Conservation (phyloP, 2,797 vertebrate genomes). For the Myoxocephalus aenaeus region DNA sequence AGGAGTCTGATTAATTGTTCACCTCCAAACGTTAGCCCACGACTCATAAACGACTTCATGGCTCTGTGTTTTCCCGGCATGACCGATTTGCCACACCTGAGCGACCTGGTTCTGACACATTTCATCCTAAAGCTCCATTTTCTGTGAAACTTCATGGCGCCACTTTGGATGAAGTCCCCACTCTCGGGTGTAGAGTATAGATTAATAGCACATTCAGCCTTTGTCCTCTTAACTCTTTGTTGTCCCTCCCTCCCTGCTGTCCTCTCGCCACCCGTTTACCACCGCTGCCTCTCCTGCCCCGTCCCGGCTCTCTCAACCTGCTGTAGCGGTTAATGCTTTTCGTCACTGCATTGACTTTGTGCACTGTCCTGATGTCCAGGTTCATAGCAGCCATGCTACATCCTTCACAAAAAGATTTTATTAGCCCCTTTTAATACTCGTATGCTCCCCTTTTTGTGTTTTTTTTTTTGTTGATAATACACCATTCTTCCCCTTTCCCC, state of each 20-base stretch:
- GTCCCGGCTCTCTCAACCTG: not conserved
- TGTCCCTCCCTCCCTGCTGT: constrained; percentile 6
- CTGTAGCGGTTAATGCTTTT: not conserved
- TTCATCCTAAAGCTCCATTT: not conserved
- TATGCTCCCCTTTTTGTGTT: not conserved
- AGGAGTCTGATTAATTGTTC: no score
- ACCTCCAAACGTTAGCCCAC: not conserved
- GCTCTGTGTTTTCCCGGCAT: no score
- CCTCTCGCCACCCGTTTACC: not conserved
- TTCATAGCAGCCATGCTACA: not conserved
- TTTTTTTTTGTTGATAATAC: not conserved
- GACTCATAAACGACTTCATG: constrained; percentile 15
- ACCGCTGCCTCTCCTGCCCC: not conserved
- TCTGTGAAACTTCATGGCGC: not conserved
- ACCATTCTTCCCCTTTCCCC: not conserved
- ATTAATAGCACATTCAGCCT: constrained; percentile 19
- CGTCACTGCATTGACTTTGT: not conserved
- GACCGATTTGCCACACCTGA: not conserved
- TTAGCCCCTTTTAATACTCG: not conserved
- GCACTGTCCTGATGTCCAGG: not conserved
- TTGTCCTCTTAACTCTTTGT: constrained; percentile 29
- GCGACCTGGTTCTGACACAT: not conserved
- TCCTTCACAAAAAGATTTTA: constrained; percentile 3
- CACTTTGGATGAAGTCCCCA: not conserved
- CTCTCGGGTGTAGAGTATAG: not conserved